phyloP scores from a whole-genome alignment of 2,113 vertebrate species.

The Microtus montanus region DNA sequence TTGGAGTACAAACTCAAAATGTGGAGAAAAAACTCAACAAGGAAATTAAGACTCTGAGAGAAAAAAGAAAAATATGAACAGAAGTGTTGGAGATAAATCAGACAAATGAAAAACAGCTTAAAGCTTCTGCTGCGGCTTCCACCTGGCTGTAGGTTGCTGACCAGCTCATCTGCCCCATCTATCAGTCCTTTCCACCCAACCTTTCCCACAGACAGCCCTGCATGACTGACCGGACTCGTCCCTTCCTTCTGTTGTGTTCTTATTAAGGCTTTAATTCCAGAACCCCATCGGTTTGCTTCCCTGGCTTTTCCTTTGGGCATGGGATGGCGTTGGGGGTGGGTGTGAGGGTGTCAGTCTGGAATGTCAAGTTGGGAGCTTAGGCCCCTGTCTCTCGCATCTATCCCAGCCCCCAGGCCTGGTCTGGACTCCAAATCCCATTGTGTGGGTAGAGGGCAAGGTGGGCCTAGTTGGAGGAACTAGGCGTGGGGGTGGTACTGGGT shows the following conservation, averaged over 20 bases:
- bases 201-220: not conserved
- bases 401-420: too few relatives aligned
- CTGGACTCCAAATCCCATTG: too few relatives aligned
- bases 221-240: not conserved
- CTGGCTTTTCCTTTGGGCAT: not conserved
- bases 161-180: not conserved
- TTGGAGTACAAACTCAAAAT: too few relatives aligned
- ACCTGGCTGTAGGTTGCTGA: not conserved
- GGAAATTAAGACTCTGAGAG: not conserved
- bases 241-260: not conserved
- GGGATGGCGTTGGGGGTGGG: not conserved
- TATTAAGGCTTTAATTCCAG: not conserved
- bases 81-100: not conserved
- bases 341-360: not conserved
- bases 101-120: not conserved
- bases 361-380: too few relatives aligned
- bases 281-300: not conserved
- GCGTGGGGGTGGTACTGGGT: not conserved
- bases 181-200: not conserved
- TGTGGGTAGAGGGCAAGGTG: not conserved
- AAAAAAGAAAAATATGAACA: not conserved
- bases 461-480: not conserved
- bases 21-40: not conserved
- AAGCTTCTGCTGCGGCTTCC: not conserved
- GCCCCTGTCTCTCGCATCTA: too few relatives aligned